Conservation (phyloP, 2,113 vertebrate species). For the Coryphaenoides rupestris region DNA sequence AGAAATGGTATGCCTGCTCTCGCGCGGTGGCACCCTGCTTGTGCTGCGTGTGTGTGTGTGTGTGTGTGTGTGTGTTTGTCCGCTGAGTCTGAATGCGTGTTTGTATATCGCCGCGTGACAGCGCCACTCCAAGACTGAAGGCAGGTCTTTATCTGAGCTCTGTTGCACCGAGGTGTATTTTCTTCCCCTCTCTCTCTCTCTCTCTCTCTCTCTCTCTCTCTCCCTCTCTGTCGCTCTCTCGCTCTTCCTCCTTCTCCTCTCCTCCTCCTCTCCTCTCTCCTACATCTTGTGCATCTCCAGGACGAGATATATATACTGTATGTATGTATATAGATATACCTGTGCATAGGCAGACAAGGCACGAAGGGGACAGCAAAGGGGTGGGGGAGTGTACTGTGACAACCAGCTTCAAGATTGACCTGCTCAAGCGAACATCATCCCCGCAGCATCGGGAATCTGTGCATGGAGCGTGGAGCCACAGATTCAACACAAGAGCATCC, state of each 20-base stretch:
- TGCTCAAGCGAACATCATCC: slow-evolving; percentile 43
- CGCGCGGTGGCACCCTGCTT: slow-evolving; percentile 41
- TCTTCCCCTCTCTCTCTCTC: slow-evolving; percentile 36
- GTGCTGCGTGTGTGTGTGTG: slow-evolving; percentile 55
- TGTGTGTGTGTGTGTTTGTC: neutral
- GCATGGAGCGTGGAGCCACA: slow-evolving; percentile 21
- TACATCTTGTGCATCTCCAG: too few relatives aligned
- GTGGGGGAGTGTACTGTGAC: slow-evolving; percentile 50
- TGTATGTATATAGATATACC: too few relatives aligned
- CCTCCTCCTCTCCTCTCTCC: too few relatives aligned
- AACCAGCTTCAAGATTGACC: slow-evolving; percentile 50
- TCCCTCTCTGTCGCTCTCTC: slow-evolving; percentile 47
- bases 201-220: too few relatives aligned
- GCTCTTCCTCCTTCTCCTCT: too few relatives aligned
- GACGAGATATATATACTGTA: slow-evolving; percentile 42
- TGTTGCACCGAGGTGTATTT: slow-evolving; percentile 58
- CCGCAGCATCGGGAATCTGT: slow-evolving; percentile 50
- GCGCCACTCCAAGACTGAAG: slow-evolving; percentile 71
- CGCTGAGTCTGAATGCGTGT: slow-evolving; percentile 57
- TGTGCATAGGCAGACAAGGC: slow-evolving; percentile 31
- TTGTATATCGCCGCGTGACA: slow-evolving; percentile 74
- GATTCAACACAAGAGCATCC: too few relatives aligned
- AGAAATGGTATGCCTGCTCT: neutral
- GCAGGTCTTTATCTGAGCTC: slow-evolving; percentile 71
- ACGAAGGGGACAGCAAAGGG: slow-evolving; percentile 19